These are phyloP conservation scores for Phaethornis superciliosus DNA, from an alignment of 2,113 vertebrate genomes.

Conservation along the genomic window DNA sequence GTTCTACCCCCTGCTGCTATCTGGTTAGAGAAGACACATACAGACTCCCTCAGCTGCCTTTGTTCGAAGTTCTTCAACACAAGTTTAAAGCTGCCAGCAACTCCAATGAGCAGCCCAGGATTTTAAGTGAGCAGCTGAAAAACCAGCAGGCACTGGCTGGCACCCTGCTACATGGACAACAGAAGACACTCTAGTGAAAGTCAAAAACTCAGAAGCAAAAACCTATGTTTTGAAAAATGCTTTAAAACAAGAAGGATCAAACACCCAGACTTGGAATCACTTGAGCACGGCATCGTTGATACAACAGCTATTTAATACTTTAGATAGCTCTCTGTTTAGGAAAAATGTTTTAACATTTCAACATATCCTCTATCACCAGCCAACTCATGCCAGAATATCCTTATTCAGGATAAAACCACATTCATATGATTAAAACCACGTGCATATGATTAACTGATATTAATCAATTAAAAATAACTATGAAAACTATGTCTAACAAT, in stretches of 20 bases:
- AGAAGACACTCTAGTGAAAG: neutral
- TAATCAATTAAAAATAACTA: fast-evolving
- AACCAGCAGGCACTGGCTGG: neutral
- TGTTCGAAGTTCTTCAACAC: neutral
- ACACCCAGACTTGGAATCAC: neutral
- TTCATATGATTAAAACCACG: too few relatives aligned
- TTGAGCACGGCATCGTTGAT: neutral
- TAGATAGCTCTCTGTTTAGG: neutral
- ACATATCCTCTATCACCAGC: neutral
- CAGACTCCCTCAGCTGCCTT: neutral
- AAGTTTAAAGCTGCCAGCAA: neutral
- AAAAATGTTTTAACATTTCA: neutral
- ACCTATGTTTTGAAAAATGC: neutral
- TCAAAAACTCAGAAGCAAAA: neutral
- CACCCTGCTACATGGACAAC: fast-evolving
- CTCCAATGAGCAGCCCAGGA: neutral
- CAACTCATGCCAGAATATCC: neutral
- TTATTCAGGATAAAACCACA: neutral
- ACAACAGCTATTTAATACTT: neutral
- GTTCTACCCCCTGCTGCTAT: fast-evolving
- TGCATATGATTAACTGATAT: too few relatives aligned
- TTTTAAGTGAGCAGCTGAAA: neutral
- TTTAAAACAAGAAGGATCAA: neutral
- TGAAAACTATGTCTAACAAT: fast-evolving
- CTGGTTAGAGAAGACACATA: neutral